Evolutionary conservation across 1,140 invertebrate species (phyloP).

Genomic region (Artemia franciscana): DNA sequence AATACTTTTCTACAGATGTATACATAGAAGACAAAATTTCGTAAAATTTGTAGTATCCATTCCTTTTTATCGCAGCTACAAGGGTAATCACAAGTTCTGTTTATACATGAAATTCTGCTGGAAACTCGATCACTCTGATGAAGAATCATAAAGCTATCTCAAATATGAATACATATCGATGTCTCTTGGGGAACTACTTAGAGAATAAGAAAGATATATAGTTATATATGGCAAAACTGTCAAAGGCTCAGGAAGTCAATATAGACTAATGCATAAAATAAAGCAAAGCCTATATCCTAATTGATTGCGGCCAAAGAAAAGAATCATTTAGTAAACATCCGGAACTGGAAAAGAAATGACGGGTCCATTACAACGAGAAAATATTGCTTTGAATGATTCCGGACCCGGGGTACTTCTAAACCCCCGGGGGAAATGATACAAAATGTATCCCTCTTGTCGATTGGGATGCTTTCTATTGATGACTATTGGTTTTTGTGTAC

Average conservation of each 20-base stretch:
- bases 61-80: no score
- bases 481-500: background rate
- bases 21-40: no score
- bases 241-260: background rate
- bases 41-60: no score
- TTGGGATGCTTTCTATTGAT: background rate
- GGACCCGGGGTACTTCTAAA: background rate
- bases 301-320: background rate
- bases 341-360: background rate
- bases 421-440: background rate
- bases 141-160: no score
- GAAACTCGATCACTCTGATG: no score
- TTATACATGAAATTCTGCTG: no score
- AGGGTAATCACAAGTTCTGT: no score
- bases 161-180: no score
- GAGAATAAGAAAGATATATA: background rate
- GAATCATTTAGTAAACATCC: background rate
- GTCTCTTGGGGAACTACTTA: no score
- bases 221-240: background rate
- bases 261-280: background rate
- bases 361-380: background rate
- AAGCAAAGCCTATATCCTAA: background rate
- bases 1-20: no score
- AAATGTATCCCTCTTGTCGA: no score
- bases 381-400: background rate